Evolutionary conservation across 1,140 invertebrate species (phyloP).

Genomic region (Eumeta japonica): DNA sequence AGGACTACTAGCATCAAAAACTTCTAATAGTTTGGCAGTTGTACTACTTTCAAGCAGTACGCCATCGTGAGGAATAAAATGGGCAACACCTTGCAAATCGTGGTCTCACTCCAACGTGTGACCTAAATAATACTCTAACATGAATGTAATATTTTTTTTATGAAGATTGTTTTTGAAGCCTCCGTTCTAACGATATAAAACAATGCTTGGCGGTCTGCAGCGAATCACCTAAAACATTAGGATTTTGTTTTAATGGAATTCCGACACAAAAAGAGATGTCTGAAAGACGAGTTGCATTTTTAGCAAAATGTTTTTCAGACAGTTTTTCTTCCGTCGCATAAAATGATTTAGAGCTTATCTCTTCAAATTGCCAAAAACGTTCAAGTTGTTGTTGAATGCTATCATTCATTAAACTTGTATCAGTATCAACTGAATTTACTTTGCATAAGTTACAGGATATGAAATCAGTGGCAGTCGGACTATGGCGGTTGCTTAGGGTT

Average conservation of each 20-base stretch:
- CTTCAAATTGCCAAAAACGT: slow-evolving; percentile 5
- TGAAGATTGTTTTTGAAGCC: slow-evolving; percentile 8
- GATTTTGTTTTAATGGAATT: slow-evolving; percentile 12
- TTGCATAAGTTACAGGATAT: no score
- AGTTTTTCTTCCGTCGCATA: slow-evolving; percentile 2
- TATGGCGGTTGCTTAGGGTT: no score
- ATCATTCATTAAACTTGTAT: slow-evolving; percentile 9
- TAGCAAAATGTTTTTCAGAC: slow-evolving; percentile 13
- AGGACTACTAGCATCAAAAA: slow-evolving; percentile 5
- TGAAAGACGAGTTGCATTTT: slow-evolving; percentile 9
- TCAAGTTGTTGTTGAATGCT: slow-evolving; percentile 3
- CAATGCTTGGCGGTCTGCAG: slow-evolving; percentile 12
- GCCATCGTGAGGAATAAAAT: slow-evolving; percentile 18
- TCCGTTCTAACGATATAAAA: slow-evolving; percentile 13
- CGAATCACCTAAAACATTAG: slow-evolving; percentile 11
- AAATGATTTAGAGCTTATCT: not conserved
- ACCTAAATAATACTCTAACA: slow-evolving; percentile 12
- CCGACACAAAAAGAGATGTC: slow-evolving; percentile 13
- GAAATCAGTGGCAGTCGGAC: no score
- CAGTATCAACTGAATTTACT: not conserved
- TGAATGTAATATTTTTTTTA: slow-evolving; percentile 11
- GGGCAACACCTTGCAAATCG: not conserved
- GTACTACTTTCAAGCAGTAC: slow-evolving; percentile 10
- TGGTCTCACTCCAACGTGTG: slow-evolving; percentile 9
- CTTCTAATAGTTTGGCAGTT: slow-evolving; percentile 5